Conservation (phyloP, 2,888 invertebrate species). For the Gisinianus flammeolus region DNA sequence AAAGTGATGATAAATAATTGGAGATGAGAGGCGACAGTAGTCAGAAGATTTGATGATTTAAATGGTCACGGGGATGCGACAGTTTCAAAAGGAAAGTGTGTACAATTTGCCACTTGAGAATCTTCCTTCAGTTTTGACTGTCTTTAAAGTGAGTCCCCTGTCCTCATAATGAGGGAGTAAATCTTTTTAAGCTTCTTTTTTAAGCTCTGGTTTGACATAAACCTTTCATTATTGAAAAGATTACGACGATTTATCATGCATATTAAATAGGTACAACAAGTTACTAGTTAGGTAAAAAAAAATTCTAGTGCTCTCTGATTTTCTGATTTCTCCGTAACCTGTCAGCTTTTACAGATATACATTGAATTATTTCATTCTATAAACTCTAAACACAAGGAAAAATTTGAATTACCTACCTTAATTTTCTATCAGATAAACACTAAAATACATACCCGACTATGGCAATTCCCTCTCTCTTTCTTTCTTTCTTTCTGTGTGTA, state of each 20-base stretch:
- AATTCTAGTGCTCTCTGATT: no score
- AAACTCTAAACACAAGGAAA: no score
- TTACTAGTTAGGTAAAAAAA: no score
- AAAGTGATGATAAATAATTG: background rate
- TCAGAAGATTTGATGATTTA: conserved; percentile 22
- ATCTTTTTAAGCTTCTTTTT: conserved; percentile 7
- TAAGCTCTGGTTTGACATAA: conserved; percentile 1
- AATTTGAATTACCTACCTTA: no score
- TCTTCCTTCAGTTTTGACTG: background rate
- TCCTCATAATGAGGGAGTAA: background rate
- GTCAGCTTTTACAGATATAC: no score
- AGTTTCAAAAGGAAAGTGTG: conserved; percentile 24
- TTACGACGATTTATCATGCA: background rate
- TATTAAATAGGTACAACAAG: no score
- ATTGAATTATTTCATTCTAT: no score
- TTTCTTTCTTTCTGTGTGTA: no score
- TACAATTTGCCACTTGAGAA: conserved; percentile 9
- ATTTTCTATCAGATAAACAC: no score
- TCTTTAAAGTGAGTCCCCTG: background rate
- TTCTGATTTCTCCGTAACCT: no score
- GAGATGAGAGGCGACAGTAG: conserved; percentile 8
- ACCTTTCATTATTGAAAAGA: conserved; percentile 14
- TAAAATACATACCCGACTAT: no score
- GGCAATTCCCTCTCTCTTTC: no score
- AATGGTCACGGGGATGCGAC: conserved; percentile 28